phyloP scores from a whole-genome alignment of 2,113 vertebrate species.

The Solea solea region DNA sequence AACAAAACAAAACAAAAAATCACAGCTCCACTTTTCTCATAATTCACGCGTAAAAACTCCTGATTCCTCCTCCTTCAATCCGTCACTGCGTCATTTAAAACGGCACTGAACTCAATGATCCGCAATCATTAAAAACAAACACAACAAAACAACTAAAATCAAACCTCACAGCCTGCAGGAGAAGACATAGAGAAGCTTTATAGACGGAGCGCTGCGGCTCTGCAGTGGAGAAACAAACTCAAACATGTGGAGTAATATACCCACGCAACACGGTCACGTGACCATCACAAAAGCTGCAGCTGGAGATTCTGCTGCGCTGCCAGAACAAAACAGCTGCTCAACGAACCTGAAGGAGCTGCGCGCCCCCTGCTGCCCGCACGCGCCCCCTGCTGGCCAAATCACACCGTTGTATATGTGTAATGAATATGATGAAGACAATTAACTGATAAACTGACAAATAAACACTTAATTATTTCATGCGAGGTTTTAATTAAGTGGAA shows the following conservation, averaged over 20 bases:
- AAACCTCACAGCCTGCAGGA: background rate
- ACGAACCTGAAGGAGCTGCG: background rate
- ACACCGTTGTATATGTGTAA: background rate
- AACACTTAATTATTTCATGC: too few species aligned
- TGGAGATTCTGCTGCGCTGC: constrained; percentile 14
- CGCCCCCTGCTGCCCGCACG: constrained; percentile 23
- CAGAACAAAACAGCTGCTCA: constrained; percentile 6
- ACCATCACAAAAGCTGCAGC: constrained; percentile 44
- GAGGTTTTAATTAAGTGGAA: too few species aligned
- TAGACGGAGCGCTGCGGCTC: background rate
- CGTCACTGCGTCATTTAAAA: background rate
- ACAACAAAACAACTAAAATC: background rate
- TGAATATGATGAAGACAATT: too few species aligned
- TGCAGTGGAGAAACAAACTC: background rate
- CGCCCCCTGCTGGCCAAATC: constrained; percentile 25
- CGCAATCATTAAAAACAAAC: too few species aligned
- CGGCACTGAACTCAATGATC: background rate
- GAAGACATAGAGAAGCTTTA: too few species aligned
- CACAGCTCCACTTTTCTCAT: constrained; percentile 63
- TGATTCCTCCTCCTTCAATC: background rate
- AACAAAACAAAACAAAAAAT: background rate
- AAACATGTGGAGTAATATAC: constrained; percentile 53
- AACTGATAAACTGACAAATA: too few species aligned
- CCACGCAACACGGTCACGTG: constrained; percentile 63
- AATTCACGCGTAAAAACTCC: constrained; percentile 15